These are phyloP conservation scores for Pherbina coryleti DNA, from an alignment of 2,888 invertebrate species.

Conservation along the genomic window DNA sequence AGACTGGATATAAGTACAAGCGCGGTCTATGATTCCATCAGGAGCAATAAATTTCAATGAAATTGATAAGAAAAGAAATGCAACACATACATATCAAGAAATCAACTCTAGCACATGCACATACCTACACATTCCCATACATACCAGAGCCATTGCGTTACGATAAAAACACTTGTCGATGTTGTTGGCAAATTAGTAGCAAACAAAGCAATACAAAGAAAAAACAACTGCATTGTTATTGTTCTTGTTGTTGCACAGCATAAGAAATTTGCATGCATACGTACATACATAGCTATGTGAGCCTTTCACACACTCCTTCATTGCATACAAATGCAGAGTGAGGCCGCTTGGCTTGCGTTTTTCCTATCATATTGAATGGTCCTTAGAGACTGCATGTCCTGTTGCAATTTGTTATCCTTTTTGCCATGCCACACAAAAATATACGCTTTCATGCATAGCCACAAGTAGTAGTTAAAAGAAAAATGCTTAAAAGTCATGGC, in stretches of 20 bases:
- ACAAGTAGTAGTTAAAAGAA: too few relatives aligned
- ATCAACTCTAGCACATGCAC: not conserved
- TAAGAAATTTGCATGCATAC: too few relatives aligned
- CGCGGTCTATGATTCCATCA: not conserved
- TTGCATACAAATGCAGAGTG: not conserved
- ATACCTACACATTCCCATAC: not conserved
- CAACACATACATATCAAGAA: not conserved
- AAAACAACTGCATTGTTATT: not conserved
- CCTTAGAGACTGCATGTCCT: not conserved
- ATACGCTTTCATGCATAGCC: not conserved
- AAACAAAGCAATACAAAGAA: not conserved
- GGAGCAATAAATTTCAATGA: conserved; percentile 15
- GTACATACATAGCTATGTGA: not conserved
- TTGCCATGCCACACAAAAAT: not conserved
- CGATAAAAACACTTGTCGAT: not conserved
- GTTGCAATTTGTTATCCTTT: not conserved
- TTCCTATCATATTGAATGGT: not conserved
- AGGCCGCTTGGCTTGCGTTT: not conserved
- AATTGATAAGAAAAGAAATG: not conserved
- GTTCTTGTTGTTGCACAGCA: not conserved
- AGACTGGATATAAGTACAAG: not conserved
- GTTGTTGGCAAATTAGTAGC: conserved; percentile 3
- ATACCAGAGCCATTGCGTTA: not conserved
- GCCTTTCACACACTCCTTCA: not conserved
- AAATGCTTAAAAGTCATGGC: not conserved